Evolutionary conservation across 1,140 invertebrate species (phyloP).

Genomic region (Araneus ventricosus): DNA sequence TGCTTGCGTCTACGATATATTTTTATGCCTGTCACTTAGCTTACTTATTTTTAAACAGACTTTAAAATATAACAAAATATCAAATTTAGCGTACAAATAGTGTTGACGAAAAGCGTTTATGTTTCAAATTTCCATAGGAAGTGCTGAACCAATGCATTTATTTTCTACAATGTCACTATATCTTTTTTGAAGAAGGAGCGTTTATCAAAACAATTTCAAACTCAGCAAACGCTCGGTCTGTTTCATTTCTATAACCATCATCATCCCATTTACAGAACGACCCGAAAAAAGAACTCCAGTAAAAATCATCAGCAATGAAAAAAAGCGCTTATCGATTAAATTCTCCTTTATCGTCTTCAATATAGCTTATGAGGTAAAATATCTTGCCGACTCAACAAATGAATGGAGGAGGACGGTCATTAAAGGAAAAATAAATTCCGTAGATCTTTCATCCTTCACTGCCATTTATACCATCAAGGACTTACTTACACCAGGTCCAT

Average conservation of each 20-base stretch:
- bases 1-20: too few relatives aligned
- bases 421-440: constrained; percentile 22
- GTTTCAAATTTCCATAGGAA: neutral
- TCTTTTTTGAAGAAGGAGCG: too few relatives aligned
- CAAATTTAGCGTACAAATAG: too few relatives aligned
- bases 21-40: too few relatives aligned
- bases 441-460: constrained; percentile 9
- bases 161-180: too few relatives aligned
- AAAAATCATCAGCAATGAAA: neutral
- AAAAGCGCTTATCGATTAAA: constrained; percentile 14
- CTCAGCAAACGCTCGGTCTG: too few relatives aligned
- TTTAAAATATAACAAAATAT: too few relatives aligned
- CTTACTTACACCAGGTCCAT: neutral
- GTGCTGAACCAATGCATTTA: too few relatives aligned
- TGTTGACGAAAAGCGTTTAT: too few relatives aligned
- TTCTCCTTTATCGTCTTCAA: neutral
- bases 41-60: too few relatives aligned
- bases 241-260: neutral
- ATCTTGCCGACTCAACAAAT: constrained; percentile 3
- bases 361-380: constrained; percentile 14
- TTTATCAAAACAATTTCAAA: too few relatives aligned
- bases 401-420: neutral
- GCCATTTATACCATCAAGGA: neutral
- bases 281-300: neutral
- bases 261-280: neutral